Evolutionary conservation across 2,797 vertebrate species (phyloP), one percentile per base, ranked within the genome.

Genomic region (Meriones psammophilus): DNA sequence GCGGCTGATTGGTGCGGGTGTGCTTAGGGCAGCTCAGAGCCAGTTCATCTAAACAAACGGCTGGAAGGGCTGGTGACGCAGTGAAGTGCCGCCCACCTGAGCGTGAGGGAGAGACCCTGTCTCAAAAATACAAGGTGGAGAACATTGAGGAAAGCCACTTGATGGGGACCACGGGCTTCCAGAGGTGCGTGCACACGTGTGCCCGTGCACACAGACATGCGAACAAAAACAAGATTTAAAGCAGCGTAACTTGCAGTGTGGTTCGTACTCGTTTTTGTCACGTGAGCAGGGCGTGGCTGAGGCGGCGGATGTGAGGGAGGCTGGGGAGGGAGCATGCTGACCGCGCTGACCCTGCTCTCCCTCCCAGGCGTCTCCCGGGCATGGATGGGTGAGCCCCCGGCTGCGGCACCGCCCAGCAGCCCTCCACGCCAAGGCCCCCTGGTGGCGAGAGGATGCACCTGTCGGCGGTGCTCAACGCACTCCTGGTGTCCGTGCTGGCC

Each of bases 401-500:
- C 95, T 62, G 97, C 91, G 79, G 36, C 97, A 88, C 96, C 78
- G 87, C 68, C 79, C 68, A 3, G 60, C 4, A 90, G 96, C 97
- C 93, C 76, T 95, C 98, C 97, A 98, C 99, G 98, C 98, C 99
- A 98, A 99, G 98, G 89, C 73, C 93, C 94, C 97, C 90, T 2
- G 0, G 86, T 5, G 96, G 98, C 98, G 98, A 97, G 98, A 99
- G 98, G 98, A 99, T 99, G 99, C 99, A 99, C 98, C 98, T 99
- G 92, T 99, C 99, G 0, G 98, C 99, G 0, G 99, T 99, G 92
- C 98, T 99, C 87, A 99, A 99, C 2, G 99, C 99, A 89, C 98
- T 99, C 92, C 99, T 99, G 85, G 99, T 99, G 93, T 99, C 99
- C 0, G 96, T 99, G 96, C 98, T 99, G 0, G 99, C 99, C 0